Evolutionary conservation across 1,140 invertebrate species (phyloP).

Genomic region (Notospermus geniculatus): DNA sequence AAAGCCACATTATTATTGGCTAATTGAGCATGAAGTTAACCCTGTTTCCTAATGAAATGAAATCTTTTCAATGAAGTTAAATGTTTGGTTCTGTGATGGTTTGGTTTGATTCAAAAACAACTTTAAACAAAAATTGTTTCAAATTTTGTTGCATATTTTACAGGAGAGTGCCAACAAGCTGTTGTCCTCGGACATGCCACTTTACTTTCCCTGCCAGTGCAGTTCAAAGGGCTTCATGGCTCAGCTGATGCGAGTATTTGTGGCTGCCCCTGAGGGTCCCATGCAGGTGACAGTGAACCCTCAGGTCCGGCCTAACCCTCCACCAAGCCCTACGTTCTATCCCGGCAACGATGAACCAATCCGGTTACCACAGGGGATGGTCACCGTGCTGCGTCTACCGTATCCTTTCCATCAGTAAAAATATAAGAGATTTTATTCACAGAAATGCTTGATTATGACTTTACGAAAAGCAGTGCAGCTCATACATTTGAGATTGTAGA

Average conservation of each 20-base stretch:
- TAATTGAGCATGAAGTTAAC: no score
- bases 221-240: slow-evolving; percentile 62
- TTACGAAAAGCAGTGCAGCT: no score
- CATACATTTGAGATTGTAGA: no score
- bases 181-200: slow-evolving; percentile 82
- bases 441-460: no score
- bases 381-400: slow-evolving; percentile 89
- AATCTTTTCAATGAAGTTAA: no score
- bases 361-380: slow-evolving; percentile 78
- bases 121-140: no score
- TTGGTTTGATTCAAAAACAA: no score
- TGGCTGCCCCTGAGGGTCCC: slow-evolving; percentile 88
- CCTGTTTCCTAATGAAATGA: no score
- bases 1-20: no score
- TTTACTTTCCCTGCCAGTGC: slow-evolving; percentile 87
- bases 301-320: slow-evolving; percentile 74
- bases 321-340: slow-evolving; percentile 74
- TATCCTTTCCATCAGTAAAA: slow-evolving; percentile 65
- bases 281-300: slow-evolving; percentile 81
- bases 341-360: slow-evolving; percentile 70
- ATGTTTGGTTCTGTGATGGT: no score
- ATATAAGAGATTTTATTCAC: not conserved
- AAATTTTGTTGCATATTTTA: no score
- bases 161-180: slow-evolving; percentile 79
- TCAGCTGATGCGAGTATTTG: slow-evolving; percentile 88